phyloP scores from a whole-genome alignment of 2,797 vertebrate genomes.

The Sparus aurata region DNA sequence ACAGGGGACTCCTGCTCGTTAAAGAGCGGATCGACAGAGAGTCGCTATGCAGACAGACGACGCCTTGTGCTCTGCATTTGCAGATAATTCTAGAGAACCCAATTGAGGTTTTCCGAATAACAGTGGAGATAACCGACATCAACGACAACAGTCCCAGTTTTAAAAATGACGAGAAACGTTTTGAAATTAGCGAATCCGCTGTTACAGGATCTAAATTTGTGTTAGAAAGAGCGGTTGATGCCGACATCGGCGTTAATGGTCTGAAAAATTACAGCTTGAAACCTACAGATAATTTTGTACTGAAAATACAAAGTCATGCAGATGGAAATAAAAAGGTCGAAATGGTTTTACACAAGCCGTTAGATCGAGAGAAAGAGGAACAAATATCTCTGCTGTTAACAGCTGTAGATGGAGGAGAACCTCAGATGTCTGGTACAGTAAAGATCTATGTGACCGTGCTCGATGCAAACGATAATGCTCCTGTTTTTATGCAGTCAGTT shows the following conservation, averaged over 20 bases:
- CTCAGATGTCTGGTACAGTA: constrained; percentile 74
- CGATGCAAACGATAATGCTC: constrained; percentile 79
- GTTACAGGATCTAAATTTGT: constrained; percentile 74
- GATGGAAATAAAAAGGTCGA: constrained; percentile 71
- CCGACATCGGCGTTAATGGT: constrained; percentile 82
- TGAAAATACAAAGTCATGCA: constrained; percentile 52
- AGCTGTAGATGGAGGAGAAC: constrained; percentile 80
- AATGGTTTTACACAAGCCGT: constrained; percentile 78
- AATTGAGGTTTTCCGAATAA: constrained; percentile 87
- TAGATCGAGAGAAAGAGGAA: constrained; percentile 80
- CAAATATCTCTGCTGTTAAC: constrained; percentile 69
- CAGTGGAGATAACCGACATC: constrained; percentile 81
- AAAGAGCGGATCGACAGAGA: constrained; percentile 90
- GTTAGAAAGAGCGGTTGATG: constrained; percentile 80
- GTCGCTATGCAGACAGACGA: constrained; percentile 84
- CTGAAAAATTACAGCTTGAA: constrained; percentile 69
- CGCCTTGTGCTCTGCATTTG: constrained; percentile 88
- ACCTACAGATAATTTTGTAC: constrained; percentile 70
- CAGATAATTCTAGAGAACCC: constrained; percentile 90
- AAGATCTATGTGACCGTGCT: constrained; percentile 66
- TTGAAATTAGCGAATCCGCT: constrained; percentile 82
- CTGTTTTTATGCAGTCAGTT: constrained; percentile 67
- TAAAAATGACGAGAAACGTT: constrained; percentile 53
- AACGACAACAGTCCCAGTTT: constrained; percentile 77
- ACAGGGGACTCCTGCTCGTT: constrained; percentile 88